phyloP scores from a whole-genome alignment of 1,140 invertebrate genomes.

The Popillia japonica region DNA sequence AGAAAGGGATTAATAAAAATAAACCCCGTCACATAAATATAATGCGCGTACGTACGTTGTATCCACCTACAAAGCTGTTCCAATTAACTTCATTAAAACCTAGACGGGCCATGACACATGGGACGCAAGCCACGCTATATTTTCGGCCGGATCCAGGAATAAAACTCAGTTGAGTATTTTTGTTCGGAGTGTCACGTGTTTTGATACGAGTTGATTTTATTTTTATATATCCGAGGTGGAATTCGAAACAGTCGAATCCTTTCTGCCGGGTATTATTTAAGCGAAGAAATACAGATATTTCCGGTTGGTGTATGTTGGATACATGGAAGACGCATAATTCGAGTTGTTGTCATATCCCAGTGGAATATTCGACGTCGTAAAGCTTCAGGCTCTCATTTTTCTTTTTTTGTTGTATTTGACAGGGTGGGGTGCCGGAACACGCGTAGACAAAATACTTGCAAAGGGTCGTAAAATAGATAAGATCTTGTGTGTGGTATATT shows the following conservation, averaged over 20 bases:
- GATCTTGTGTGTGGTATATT: not conserved
- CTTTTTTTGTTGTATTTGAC: not conserved
- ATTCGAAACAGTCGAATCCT: constrained; percentile 1
- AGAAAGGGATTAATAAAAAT: not conserved
- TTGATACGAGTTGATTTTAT: constrained; percentile 2
- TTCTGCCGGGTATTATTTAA: constrained; percentile 10
- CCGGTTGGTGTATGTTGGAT: no score
- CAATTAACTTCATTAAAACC: not conserved
- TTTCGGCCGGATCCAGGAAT: not conserved
- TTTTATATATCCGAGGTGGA: constrained; percentile 4
- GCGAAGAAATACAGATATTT: constrained; percentile 6
- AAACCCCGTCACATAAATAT: not conserved
- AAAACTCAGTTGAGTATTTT: not conserved
- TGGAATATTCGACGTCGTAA: not conserved
- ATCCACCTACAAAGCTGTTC: not conserved
- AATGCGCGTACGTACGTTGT: not conserved
- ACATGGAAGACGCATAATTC: not conserved
- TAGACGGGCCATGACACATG: not conserved
- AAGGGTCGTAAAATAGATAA: not conserved
- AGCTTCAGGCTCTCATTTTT: not conserved
- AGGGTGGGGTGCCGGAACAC: not conserved
- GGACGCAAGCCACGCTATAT: not conserved
- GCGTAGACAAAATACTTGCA: constrained; percentile 10
- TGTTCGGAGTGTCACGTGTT: constrained; percentile 9
- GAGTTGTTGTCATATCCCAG: not conserved